Conservation (phyloP, 2,113 vertebrate species). For the Caloenas nicobarica region DNA sequence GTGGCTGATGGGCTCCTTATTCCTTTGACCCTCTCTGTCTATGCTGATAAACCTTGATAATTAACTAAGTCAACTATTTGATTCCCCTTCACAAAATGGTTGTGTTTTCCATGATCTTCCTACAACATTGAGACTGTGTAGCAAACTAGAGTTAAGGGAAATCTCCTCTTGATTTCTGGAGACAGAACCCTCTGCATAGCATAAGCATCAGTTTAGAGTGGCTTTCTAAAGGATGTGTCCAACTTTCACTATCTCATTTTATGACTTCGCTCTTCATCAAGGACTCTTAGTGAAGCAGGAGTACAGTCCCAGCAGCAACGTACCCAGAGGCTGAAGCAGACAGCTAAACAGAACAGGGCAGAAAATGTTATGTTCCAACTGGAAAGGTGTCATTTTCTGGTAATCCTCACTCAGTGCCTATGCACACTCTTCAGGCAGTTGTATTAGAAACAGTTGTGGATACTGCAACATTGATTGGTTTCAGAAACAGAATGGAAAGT, state of each 20-base stretch:
- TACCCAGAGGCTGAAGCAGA: not conserved
- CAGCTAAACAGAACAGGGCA: not conserved
- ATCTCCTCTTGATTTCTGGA: not conserved
- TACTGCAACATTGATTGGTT: not conserved
- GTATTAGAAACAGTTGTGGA: not conserved
- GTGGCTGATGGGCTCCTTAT: not conserved
- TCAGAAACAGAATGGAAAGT: not conserved
- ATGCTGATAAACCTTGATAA: not conserved
- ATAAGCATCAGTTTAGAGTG: not conserved
- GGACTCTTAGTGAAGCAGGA: not conserved
- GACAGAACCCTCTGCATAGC: not conserved
- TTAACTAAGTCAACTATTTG: not conserved
- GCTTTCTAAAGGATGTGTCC: not conserved
- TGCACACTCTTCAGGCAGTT: not conserved
- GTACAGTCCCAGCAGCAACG: not conserved
- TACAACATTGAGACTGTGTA: rapidly evolving
- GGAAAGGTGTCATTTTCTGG: not conserved
- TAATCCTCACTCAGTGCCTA: not conserved
- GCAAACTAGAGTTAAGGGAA: not conserved
- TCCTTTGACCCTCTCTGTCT: not conserved
- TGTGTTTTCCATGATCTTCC: not conserved
- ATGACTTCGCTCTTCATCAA: not conserved
- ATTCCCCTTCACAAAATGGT: not conserved
- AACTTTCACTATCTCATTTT: not conserved
- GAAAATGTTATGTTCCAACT: not conserved